phyloP scores from a whole-genome alignment of 53 echinoderm and acorn worm species.

The Echinarachnius parma region DNA sequence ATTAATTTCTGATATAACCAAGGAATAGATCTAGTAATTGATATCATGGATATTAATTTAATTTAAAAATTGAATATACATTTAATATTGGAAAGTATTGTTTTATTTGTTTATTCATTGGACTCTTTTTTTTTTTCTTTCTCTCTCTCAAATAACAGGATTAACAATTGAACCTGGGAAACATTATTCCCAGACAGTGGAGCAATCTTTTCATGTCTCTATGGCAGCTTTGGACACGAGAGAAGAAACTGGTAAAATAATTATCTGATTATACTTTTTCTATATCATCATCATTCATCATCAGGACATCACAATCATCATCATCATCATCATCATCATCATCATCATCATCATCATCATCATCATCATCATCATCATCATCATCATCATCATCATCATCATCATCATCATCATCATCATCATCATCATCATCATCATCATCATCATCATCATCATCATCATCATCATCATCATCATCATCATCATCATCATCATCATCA shows the following conservation, averaged over 20 bases:
- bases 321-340: background rate
- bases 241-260: conserved; percentile 67
- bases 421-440: background rate
- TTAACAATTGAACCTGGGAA: conserved; percentile 90
- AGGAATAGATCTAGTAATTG: no score
- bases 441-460: no score
- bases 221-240: conserved; percentile 89
- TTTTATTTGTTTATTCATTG: no score
- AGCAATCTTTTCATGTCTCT: conserved; percentile 93
- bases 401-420: conserved; percentile 5
- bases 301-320: background rate
- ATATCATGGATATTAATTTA: no score
- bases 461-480: no score
- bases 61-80: no score
- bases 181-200: conserved; percentile 93
- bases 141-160: no score
- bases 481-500: no score
- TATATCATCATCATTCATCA: background rate
- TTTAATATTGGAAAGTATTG: no score
- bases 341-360: conserved; percentile 3
- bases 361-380: background rate
- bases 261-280: no score
- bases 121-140: no score
- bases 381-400: background rate
- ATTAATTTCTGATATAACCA: no score